Conservation (phyloP, 2,113 vertebrate species). For the Polypterus bichir region DNA sequence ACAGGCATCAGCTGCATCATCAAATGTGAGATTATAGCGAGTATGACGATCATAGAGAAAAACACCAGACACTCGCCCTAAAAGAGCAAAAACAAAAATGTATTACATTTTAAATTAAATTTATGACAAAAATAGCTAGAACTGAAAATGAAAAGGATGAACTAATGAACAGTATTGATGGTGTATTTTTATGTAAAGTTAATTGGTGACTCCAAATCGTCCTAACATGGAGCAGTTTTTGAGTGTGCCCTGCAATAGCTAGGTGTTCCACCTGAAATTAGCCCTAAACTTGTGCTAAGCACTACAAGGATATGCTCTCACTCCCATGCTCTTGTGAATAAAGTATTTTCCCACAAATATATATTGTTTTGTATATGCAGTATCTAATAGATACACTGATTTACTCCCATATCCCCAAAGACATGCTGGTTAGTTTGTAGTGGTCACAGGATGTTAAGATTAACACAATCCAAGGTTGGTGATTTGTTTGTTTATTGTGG, state of each 20-base stretch:
- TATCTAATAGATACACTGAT: too few species aligned
- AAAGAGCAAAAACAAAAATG: background rate
- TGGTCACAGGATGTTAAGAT: too few species aligned
- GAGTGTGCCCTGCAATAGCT: background rate
- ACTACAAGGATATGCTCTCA: too few species aligned
- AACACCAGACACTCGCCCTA: constrained; percentile 20
- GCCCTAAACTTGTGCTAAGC: too few species aligned
- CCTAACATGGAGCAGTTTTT: background rate
- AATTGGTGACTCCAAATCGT: background rate
- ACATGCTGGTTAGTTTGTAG: too few species aligned
- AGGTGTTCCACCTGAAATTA: background rate
- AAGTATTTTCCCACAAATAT: too few species aligned
- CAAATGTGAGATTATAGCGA: constrained; percentile 21
- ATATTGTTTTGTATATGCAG: too few species aligned
- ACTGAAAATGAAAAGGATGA: background rate
- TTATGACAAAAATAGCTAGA: background rate
- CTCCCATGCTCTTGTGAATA: too few species aligned
- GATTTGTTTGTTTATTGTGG: too few species aligned
- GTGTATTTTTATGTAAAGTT: background rate
- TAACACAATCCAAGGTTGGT: too few species aligned
- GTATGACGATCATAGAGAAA: constrained; percentile 22
- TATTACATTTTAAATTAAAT: background rate
- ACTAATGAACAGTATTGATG: background rate
- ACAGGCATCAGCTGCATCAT: constrained; percentile 14
- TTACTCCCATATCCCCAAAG: too few species aligned